Evolutionary conservation across 1,140 invertebrate species (phyloP), one percentile per base, ranked within the genome.

Genomic region (Bombus sibiricus): DNA sequence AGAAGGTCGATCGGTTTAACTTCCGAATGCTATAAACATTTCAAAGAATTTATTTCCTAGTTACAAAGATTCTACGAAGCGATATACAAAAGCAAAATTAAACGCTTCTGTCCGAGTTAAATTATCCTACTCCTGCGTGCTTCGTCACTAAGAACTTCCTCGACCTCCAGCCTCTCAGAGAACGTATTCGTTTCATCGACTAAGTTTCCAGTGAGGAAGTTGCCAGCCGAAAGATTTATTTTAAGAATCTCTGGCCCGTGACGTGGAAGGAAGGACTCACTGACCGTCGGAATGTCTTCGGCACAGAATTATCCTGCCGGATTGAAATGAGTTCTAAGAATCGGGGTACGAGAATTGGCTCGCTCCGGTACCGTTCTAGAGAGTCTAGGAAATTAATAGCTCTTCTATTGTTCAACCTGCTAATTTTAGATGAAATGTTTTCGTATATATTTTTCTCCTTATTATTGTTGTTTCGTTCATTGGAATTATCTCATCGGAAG

Each of bases 301-400:
- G 39, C 83, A 68, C 69, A 15, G 83, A 84, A 84, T 84, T 84
- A 84, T 84, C 83, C 83, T 84, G 47, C 68, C 37, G 83, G 83
- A 84, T 84, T 84, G 83, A 84, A 84, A 84, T 84, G 83, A 84
- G 83, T 84, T 84, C 83, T 80, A 53, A 28, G 83, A 84, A 84
- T 41, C 76, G 76, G 83, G 66, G 83, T 79, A 84, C 37, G 75
- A 62, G 83, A 71, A 76, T n/a, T 79, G 66, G 83, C 37, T 69
- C 66, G 66, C 81, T 41, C 28, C 41, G 39, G 75, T 84, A 84
- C 76, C 76, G 83, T 79, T 84, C 47, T 22, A 59, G 53, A n/a
- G 53, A 79, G 75, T 57, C 28, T 77, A 83, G 81, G 6, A 79
- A 84, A 84, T 84, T 84, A 76, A 84, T 84, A 76, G 76, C 76